phyloP scores from a whole-genome alignment of 2,888 invertebrate species.

The Strigamia transsilvanica region DNA sequence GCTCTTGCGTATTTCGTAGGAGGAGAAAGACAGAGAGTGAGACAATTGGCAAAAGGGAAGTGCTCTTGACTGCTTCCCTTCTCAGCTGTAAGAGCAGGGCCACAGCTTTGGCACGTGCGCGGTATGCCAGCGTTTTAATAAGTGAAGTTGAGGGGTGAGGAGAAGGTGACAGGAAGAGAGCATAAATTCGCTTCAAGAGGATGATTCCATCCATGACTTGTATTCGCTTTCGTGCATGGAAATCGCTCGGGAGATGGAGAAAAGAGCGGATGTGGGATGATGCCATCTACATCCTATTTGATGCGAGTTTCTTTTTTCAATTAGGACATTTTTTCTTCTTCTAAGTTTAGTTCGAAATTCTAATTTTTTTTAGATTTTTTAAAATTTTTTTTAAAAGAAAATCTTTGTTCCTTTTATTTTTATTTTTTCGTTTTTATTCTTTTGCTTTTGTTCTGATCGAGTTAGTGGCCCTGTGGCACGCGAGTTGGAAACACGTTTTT shows the following conservation, averaged over 20 bases:
- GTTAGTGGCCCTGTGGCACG: constrained; percentile 20
- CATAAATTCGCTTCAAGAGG: constrained; percentile 27
- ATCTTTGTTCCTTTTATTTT: not conserved
- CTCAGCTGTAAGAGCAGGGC: not conserved
- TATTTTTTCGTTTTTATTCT: not conserved
- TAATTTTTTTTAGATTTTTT: not conserved
- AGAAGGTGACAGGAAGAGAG: constrained; percentile 24
- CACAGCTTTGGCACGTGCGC: constrained; percentile 8
- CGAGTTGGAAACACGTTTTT: constrained; percentile 28
- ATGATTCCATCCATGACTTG: not conserved
- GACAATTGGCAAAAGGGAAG: not conserved
- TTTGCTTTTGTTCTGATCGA: not conserved
- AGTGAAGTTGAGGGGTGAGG: constrained; percentile 29
- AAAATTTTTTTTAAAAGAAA: too few relatives aligned
- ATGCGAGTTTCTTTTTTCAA: not conserved
- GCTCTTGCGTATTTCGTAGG: not conserved
- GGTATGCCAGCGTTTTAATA: constrained; percentile 28
- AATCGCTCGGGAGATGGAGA: not conserved
- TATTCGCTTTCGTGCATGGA: not conserved
- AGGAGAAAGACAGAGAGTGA: not conserved
- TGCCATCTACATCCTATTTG: constrained; percentile 9
- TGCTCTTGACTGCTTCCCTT: constrained; percentile 8
- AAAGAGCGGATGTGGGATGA: constrained; percentile 22
- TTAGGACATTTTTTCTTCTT: not conserved
- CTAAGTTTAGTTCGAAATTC: not conserved